Conservation (phyloP, 35 echinoderm and acorn worm genomes). For the Ophiothrix spiculata region DNA sequence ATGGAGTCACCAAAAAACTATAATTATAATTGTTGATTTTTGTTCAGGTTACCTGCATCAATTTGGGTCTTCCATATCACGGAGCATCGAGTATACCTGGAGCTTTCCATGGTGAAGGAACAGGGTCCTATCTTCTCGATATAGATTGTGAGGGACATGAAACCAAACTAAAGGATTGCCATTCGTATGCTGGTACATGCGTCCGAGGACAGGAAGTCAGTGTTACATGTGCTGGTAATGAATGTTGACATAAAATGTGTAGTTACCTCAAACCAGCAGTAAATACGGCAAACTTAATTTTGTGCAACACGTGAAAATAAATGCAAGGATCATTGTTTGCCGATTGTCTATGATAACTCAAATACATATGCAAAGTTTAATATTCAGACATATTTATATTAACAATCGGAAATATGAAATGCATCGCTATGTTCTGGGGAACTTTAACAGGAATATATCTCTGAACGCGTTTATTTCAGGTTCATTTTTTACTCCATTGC, state of each 20-base stretch:
- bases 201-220: not conserved
- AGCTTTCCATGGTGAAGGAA: not conserved
- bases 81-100: not conserved
- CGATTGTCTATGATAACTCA: not conserved
- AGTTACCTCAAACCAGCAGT: too few species aligned
- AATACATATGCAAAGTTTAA: not conserved
- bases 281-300: not conserved
- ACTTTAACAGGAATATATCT: too few species aligned
- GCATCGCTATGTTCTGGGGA: too few species aligned
- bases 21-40: too few species aligned
- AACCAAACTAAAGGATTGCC: not conserved
- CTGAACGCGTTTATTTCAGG: too few species aligned
- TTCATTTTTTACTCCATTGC: too few species aligned
- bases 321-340: not conserved
- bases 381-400: too few species aligned
- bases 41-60: not conserved
- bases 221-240: not conserved
- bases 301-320: not conserved
- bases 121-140: not conserved
- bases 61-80: not conserved
- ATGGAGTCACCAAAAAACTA: too few species aligned
- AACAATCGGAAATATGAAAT: too few species aligned
- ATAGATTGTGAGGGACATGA: not conserved
- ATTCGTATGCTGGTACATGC: not conserved
- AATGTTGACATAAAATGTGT: not conserved